These are phyloP conservation scores for Perdita meconis DNA, from an alignment of 2,888 invertebrate species.

Conservation along the genomic window DNA sequence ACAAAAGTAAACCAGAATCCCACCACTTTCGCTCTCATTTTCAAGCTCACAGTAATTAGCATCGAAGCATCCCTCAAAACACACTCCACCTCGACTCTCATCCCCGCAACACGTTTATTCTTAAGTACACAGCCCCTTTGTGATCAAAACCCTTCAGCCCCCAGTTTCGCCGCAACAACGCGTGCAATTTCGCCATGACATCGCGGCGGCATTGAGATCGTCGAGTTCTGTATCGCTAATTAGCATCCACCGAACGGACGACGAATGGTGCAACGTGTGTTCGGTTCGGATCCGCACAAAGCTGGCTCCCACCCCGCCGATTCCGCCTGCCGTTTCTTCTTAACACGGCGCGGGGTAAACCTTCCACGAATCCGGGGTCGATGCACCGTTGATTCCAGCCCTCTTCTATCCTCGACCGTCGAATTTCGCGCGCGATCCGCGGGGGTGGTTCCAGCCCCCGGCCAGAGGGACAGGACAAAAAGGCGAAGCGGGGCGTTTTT, in stretches of 20 bases:
- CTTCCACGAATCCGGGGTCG: constrained; percentile 6
- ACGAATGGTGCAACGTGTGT: constrained; percentile 26
- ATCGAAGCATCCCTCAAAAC: too few relatives aligned
- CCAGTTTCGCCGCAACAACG: neutral
- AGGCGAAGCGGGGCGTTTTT: neutral
- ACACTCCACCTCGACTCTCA: too few relatives aligned
- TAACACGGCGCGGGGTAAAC: neutral
- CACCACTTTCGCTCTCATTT: too few relatives aligned
- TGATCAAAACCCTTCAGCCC: too few relatives aligned
- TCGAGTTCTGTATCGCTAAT: constrained; percentile 31
- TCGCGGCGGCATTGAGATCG: constrained; percentile 12
- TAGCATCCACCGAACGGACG: constrained; percentile 3
- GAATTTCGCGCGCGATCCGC: neutral
- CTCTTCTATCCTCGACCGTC: neutral
- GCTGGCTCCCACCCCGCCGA: constrained; percentile 18
- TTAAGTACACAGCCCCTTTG: too few relatives aligned
- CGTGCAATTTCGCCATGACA: constrained; percentile 17
- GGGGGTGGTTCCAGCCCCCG: too few relatives aligned
- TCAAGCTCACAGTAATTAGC: too few relatives aligned
- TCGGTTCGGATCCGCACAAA: constrained; percentile 21
- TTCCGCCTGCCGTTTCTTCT: constrained; percentile 29
- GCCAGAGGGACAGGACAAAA: neutral
- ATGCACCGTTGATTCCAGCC: neutral
- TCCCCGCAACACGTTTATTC: too few relatives aligned
- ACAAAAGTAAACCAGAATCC: too few relatives aligned